These are phyloP conservation scores for Brachylomia viminalis DNA, from an alignment of 2,888 invertebrate species.

Conservation along the genomic window DNA sequence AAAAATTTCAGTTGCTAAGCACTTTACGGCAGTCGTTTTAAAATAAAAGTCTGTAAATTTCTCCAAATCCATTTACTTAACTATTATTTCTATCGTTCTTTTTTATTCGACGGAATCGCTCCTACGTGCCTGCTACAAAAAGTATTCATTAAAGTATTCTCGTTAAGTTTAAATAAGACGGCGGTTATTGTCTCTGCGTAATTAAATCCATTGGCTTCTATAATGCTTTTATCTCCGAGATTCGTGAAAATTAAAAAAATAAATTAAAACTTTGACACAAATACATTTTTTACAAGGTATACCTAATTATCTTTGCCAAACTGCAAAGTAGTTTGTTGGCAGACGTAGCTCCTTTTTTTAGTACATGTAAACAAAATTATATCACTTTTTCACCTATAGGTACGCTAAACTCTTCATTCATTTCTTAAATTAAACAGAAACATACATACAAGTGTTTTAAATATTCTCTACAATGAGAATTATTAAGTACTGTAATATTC, in stretches of 20 bases:
- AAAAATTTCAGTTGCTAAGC: not conserved
- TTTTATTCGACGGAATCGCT: not conserved
- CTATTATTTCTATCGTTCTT: not conserved
- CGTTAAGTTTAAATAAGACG: constrained; percentile 9
- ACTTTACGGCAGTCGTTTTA: not conserved
- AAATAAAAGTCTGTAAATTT: not conserved
- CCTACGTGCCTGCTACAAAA: constrained; percentile 7
- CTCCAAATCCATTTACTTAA: not conserved
- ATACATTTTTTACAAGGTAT: no score
- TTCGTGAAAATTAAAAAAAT: no score
- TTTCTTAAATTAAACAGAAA: no score
- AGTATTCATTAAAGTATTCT: constrained; percentile 37
- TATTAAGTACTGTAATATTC: constrained; percentile 34
- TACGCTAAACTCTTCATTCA: no score
- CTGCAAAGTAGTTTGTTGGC: no score
- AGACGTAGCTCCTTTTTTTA: no score
- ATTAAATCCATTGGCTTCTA: constrained; percentile 33
- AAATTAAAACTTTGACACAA: no score
- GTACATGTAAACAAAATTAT: no score
- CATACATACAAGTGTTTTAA: no score
- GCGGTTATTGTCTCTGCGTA: constrained; percentile 17
- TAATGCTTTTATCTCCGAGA: constrained; percentile 30
- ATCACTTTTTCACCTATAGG: no score
- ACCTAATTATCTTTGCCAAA: no score
- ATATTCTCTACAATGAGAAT: no score